Conservation (phyloP, 2,888 invertebrate genomes). For the Automeris io region DNA sequence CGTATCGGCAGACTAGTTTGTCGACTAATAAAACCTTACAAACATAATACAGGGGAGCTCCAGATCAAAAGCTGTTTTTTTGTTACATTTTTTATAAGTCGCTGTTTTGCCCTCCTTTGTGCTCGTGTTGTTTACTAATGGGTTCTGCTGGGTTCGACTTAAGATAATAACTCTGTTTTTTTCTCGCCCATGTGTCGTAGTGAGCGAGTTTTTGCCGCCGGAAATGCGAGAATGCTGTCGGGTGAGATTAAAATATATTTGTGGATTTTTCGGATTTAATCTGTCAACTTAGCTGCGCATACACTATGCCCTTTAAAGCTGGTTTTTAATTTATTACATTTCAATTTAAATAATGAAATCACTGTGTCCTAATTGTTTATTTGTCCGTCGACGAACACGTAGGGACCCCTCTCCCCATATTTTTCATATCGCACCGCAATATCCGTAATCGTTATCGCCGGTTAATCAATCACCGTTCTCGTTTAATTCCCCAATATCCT, state of each 20-base stretch:
- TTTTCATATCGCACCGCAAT: slow-evolving; percentile 49
- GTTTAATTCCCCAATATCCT: slow-evolving; percentile 73
- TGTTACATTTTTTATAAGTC: slow-evolving; percentile 66
- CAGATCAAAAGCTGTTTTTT: slow-evolving; percentile 73
- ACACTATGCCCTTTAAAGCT: slow-evolving; percentile 35
- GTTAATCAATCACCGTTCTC: slow-evolving; percentile 68
- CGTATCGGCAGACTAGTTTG: slow-evolving; percentile 53
- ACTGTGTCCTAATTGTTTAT: neutral
- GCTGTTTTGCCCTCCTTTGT: slow-evolving; percentile 74
- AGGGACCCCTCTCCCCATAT: slow-evolving; percentile 34
- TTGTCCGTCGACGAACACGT: neutral
- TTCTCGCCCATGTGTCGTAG: slow-evolving; percentile 69
- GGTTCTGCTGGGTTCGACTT: slow-evolving; percentile 76
- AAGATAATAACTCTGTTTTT: slow-evolving; percentile 74
- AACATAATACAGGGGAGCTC: slow-evolving; percentile 62
- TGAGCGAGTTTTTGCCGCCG: slow-evolving; percentile 62
- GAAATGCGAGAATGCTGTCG: slow-evolving; percentile 69
- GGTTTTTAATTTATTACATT: slow-evolving; percentile 19
- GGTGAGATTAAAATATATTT: slow-evolving; percentile 70
- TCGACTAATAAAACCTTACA: slow-evolving; percentile 68
- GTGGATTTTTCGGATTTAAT: slow-evolving; percentile 70
- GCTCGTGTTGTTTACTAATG: slow-evolving; percentile 76
- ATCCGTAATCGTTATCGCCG: slow-evolving; percentile 62
- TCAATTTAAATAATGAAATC: too few relatives aligned
- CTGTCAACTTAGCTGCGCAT: slow-evolving; percentile 44